Percentiles rank a stretch among this genome's conserved stretches.
phyloP scores from a whole-genome alignment of 2,797 vertebrate species.

The Phrynocephalus forsythii region DNA sequence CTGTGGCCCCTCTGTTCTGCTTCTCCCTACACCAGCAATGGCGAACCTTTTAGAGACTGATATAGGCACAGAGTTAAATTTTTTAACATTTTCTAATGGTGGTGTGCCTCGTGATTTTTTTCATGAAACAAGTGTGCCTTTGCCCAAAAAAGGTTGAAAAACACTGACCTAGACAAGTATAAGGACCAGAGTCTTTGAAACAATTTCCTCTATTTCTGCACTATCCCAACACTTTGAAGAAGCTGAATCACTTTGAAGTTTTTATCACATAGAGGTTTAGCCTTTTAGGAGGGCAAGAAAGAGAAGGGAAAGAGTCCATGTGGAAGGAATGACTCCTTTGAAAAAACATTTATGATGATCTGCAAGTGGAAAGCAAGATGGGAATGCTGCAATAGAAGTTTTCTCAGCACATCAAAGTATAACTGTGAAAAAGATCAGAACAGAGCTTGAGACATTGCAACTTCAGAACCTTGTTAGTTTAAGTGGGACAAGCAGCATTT shows the following conservation, averaged over 20 bases:
- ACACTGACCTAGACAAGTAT: accelerated
- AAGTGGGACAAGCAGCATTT: background rate
- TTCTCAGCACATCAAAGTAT: background rate
- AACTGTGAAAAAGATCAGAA: background rate
- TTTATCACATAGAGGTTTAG: slow-evolving; percentile 24
- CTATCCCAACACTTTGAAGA: slow-evolving; percentile 37
- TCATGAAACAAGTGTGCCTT: no score
- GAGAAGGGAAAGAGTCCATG: background rate
- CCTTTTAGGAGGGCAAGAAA: background rate
- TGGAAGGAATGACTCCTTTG: background rate
- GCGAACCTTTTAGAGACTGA: no score
- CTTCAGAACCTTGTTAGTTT: background rate
- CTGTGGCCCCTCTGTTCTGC: no score
- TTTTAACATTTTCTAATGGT: no score
- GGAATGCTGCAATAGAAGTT: background rate
- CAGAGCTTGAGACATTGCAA: background rate
- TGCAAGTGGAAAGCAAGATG: background rate
- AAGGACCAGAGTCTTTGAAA: slow-evolving; percentile 32
- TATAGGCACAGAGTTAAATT: no score
- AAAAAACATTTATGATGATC: background rate
- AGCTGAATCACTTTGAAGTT: background rate
- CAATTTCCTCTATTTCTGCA: slow-evolving; percentile 21
- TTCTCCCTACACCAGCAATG: no score
- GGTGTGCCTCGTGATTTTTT: no score
- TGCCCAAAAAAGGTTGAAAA: no score